These are phyloP conservation scores for Engystomops pustulosus DNA, from an alignment of 2,113 vertebrate genomes.

Conservation along the genomic window DNA sequence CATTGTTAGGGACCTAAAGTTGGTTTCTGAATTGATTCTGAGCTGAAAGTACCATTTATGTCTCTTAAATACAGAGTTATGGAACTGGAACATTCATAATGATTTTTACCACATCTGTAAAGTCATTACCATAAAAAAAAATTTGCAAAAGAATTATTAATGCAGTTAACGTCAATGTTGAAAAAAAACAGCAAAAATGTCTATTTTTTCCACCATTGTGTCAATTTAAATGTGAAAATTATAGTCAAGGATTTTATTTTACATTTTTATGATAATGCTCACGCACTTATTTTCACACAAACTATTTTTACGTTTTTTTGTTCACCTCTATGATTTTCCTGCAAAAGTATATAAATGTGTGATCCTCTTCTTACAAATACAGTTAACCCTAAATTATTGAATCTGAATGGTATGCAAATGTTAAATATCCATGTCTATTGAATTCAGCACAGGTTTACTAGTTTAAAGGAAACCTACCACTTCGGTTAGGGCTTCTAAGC, in stretches of 20 bases:
- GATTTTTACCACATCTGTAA: background rate
- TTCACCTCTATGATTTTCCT: constrained; percentile 16
- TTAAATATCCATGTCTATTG: background rate
- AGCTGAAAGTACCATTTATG: too few relatives aligned
- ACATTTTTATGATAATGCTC: constrained; percentile 11
- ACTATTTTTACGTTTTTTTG: constrained; percentile 27
- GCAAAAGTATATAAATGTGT: background rate
- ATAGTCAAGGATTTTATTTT: background rate
- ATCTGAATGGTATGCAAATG: background rate
- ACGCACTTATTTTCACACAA: constrained; percentile 13
- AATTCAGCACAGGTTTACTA: background rate
- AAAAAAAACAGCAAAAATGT: background rate
- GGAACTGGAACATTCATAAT: background rate
- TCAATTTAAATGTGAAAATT: constrained; percentile 14
- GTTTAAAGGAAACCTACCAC: too few relatives aligned
- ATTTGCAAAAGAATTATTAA: background rate
- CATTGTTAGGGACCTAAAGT: too few relatives aligned
- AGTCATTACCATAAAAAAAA: background rate
- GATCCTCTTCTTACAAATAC: background rate
- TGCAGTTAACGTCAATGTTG: background rate
- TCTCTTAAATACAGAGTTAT: background rate
- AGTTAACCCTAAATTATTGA: background rate
- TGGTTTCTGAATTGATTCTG: too few relatives aligned
- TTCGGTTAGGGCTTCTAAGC: too few relatives aligned
- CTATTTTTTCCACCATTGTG: background rate